Percentiles rank a stretch among this genome's conserved stretches.
These are phyloP conservation scores for Euglossa dilemma DNA, from an alignment of 1,140 invertebrate genomes.

Conservation along the genomic window DNA sequence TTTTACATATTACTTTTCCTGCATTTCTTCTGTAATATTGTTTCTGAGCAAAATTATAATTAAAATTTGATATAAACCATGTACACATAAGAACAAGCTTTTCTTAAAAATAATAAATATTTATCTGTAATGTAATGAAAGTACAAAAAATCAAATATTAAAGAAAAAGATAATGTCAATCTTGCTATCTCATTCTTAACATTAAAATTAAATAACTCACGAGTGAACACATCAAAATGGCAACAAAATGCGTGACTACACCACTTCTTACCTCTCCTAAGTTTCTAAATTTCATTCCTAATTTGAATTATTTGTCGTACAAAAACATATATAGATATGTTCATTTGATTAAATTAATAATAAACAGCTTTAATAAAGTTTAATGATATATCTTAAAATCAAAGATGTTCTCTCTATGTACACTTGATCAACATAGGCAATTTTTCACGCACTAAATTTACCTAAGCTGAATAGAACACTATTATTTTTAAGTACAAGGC, in stretches of 20 bases:
- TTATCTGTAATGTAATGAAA: background rate
- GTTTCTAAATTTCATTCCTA: slow-evolving; percentile 9
- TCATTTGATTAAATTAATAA: slow-evolving; percentile 36
- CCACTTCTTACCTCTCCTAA: slow-evolving; percentile 24
- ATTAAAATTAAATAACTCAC: slow-evolving; percentile 28
- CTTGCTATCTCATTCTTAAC: background rate
- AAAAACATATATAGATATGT: slow-evolving; percentile 37
- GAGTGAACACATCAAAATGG: slow-evolving; percentile 41
- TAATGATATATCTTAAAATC: slow-evolving; percentile 23
- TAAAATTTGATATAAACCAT: background rate
- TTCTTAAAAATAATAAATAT: slow-evolving; percentile 37
- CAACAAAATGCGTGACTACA: slow-evolving; percentile 35
- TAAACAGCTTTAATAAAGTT: slow-evolving; percentile 32
- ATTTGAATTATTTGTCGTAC: slow-evolving; percentile 9
- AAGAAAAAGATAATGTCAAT: background rate
- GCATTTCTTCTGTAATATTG: background rate
- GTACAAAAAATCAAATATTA: background rate
- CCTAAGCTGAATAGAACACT: slow-evolving; percentile 61
- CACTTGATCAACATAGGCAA: slow-evolving; percentile 33
- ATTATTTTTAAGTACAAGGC: slow-evolving; percentile 66
- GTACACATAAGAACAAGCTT: slow-evolving; percentile 7
- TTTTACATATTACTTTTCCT: background rate
- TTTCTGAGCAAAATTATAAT: background rate
- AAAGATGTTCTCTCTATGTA: slow-evolving; percentile 52
- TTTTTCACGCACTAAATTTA: slow-evolving; percentile 27